Percentiles rank a stretch among this genome's conserved stretches.
Conservation (phyloP, 2,113 vertebrate species). For the Bostrychus sinensis region DNA sequence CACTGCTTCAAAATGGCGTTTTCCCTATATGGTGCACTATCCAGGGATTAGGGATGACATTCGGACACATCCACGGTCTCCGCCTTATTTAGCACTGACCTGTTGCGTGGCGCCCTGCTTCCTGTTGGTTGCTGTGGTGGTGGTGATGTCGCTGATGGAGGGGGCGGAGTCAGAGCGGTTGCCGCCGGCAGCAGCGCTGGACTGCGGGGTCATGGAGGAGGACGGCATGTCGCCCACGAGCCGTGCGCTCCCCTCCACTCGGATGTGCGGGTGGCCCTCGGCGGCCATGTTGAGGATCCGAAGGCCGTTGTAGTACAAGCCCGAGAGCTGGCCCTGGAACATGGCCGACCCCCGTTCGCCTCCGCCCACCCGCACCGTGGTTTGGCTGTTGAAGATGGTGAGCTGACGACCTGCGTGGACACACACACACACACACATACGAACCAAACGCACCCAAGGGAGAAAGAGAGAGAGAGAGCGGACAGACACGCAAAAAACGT, state of each 20-base stretch:
- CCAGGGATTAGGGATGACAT: too few relatives aligned
- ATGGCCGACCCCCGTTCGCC: conserved; percentile 87
- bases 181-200: conserved; percentile 93
- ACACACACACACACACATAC: conserved; percentile 46
- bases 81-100: conserved; percentile 61
- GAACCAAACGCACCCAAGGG: conserved; percentile 9
- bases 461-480: background rate
- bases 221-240: conserved; percentile 99
- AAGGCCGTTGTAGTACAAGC: conserved; percentile 99
- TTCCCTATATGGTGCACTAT: too few relatives aligned
- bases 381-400: conserved; percentile 99
- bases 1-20: too few relatives aligned
- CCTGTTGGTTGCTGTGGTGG: conserved; percentile 93
- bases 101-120: conserved; percentile 86
- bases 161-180: conserved; percentile 97
- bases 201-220: conserved; percentile 96
- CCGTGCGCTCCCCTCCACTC: conserved; percentile 94
- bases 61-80: too few relatives aligned
- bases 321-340: conserved; percentile 98
- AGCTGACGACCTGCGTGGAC: conserved; percentile 93
- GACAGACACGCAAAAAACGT: conserved; percentile 49
- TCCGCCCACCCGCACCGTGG: conserved; percentile 96
- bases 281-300: conserved; percentile 99
- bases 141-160: conserved; percentile 94
- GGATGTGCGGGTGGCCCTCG: conserved; percentile 95